Percentiles rank a stretch among this genome's conserved stretches.
Evolutionary conservation across 2,113 vertebrate genomes (phyloP).

Genomic region (Mus pahari): DNA sequence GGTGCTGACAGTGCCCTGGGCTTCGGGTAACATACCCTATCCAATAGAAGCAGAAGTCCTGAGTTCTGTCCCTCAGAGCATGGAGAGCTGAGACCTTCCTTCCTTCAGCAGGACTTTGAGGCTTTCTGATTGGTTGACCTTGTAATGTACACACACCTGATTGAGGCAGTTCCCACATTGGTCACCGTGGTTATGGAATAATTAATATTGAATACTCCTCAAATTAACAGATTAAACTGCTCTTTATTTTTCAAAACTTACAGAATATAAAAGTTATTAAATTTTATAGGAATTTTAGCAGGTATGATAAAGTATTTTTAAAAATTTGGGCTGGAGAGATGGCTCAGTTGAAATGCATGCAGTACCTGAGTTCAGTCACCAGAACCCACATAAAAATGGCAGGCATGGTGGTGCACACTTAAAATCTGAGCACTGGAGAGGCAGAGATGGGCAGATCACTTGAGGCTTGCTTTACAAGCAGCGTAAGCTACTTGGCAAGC

Average conservation of each 20-base stretch:
- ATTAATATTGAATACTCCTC: not conserved
- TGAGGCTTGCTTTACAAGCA: not conserved
- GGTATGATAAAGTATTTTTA: constrained; percentile 1
- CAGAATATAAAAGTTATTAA: constrained; percentile 63
- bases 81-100: not conserved
- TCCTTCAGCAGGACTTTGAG: not conserved
- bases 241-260: constrained; percentile 52
- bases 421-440: not conserved
- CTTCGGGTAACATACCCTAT: not conserved
- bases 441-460: not conserved
- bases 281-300: constrained; percentile 42
- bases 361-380: not conserved
- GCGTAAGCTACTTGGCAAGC: not conserved
- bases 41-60: not conserved
- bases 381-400: not conserved
- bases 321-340: not conserved
- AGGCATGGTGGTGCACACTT: not conserved
- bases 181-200: not conserved
- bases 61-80: not conserved
- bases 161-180: not conserved
- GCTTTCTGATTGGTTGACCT: rapidly evolving
- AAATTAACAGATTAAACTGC: not conserved
- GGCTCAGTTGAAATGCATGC: not conserved
- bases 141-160: not conserved
- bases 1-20: too few species aligned